Evolutionary conservation across 1,140 invertebrate species (phyloP).

Genomic region (Pantala flavescens): DNA sequence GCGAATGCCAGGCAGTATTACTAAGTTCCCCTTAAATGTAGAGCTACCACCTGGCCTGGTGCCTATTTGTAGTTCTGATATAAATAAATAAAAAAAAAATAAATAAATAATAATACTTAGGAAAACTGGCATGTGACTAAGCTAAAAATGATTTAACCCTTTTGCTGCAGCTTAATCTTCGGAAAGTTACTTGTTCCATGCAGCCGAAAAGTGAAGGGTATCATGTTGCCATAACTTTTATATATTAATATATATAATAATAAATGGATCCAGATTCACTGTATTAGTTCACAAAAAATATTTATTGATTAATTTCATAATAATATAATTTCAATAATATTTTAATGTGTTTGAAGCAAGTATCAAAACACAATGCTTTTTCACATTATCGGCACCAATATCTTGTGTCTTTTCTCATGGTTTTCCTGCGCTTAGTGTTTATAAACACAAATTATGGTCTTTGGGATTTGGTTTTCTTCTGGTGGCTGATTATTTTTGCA

Average conservation of each 20-base stretch:
- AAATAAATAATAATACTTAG: too few species aligned
- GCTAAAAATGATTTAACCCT: too few species aligned
- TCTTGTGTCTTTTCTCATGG: background rate
- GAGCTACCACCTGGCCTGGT: too few species aligned
- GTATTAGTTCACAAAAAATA: background rate
- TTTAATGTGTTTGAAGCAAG: background rate
- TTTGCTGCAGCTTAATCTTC: background rate
- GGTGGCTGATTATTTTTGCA: background rate
- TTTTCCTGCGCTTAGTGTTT: background rate
- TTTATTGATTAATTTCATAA: background rate
- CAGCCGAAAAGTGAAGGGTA: background rate
- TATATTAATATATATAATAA: background rate
- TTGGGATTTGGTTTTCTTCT: background rate
- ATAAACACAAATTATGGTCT: background rate
- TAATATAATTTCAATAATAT: background rate
- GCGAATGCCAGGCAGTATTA: too few species aligned
- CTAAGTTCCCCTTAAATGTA: too few species aligned
- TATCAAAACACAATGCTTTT: background rate
- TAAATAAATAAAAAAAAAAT: too few species aligned
- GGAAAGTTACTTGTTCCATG: background rate
- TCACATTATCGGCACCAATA: background rate
- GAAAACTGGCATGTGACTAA: too few species aligned
- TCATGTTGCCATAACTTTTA: background rate
- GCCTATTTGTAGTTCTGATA: too few species aligned
- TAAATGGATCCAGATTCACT: background rate